These are phyloP conservation scores for Dicyrtomina minuta DNA, from an alignment of 2,888 invertebrate species.

Conservation along the genomic window DNA sequence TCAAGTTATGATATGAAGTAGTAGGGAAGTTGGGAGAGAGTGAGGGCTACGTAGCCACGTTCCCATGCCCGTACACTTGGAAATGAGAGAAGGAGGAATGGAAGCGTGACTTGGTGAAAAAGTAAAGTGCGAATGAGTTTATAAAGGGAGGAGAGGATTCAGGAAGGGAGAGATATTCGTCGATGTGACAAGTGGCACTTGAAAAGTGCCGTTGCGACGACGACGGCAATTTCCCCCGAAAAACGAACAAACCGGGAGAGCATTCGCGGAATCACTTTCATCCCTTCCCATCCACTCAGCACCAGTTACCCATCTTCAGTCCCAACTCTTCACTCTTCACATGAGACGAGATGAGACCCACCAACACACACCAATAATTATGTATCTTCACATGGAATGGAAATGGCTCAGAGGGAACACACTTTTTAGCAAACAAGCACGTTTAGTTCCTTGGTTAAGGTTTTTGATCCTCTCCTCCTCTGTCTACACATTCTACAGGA, in stretches of 20 bases:
- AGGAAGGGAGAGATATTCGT: conserved; percentile 21
- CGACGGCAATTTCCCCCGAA: conserved; percentile 31
- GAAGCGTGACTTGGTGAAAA: conserved; percentile 17
- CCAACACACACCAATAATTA: background rate
- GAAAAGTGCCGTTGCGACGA: conserved; percentile 35
- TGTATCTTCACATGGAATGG: background rate
- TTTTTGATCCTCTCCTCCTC: no score
- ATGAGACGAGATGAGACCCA: background rate
- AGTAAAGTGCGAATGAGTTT: conserved; percentile 23
- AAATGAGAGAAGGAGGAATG: background rate
- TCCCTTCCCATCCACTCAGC: background rate
- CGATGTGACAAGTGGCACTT: conserved; percentile 39
- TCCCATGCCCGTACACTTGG: no score
- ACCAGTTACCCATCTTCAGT: background rate
- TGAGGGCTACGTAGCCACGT: background rate
- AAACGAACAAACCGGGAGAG: conserved; percentile 12
- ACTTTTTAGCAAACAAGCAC: no score
- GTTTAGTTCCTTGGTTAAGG: no score
- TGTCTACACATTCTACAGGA: no score
- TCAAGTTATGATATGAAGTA: background rate
- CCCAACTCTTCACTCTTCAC: no score
- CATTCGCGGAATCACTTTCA: conserved; percentile 12
- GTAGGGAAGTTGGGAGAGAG: background rate
- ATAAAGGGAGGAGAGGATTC: background rate
- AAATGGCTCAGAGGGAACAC: no score